Conservation (phyloP, 2,797 vertebrate genomes). For the Denticeps clupeoides region DNA sequence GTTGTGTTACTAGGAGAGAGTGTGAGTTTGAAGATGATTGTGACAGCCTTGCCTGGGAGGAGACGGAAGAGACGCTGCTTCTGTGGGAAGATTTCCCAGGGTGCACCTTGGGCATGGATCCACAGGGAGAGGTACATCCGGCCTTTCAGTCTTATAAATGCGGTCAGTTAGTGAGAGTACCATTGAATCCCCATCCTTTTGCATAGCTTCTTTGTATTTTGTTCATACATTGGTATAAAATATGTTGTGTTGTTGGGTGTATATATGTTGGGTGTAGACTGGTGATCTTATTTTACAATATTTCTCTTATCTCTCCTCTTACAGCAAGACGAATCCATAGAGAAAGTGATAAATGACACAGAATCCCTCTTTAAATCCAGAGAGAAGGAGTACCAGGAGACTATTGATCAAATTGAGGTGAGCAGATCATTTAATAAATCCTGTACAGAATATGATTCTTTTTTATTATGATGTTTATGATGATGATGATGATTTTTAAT, state of each 20-base stretch:
- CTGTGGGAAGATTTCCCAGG: conserved; percentile 90
- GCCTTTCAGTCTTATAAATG: background rate
- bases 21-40: conserved; percentile 91
- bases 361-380: conserved; percentile 79
- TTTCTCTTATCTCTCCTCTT: background rate
- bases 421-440: too few relatives aligned
- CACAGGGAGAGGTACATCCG: conserved; percentile 70
- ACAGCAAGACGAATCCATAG: conserved; percentile 69
- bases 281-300: too few relatives aligned
- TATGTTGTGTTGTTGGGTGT: too few relatives aligned
- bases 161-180: too few relatives aligned
- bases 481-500: too few relatives aligned
- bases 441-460: too few relatives aligned
- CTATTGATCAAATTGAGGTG: conserved; percentile 89
- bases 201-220: too few relatives aligned
- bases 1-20: conserved; percentile 65
- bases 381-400: conserved; percentile 88
- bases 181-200: too few relatives aligned
- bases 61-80: conserved; percentile 82
- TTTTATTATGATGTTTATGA: too few relatives aligned
- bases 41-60: conserved; percentile 89
- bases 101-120: conserved; percentile 65
- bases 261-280: too few relatives aligned
- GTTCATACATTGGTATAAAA: too few relatives aligned
- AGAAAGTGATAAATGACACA: conserved; percentile 85